A percentile compares a stretch with the other conserved stretches of the same genome.
These are phyloP conservation scores for Galbula dea DNA, from an alignment of 2,113 vertebrate genomes.

Conservation along the genomic window DNA sequence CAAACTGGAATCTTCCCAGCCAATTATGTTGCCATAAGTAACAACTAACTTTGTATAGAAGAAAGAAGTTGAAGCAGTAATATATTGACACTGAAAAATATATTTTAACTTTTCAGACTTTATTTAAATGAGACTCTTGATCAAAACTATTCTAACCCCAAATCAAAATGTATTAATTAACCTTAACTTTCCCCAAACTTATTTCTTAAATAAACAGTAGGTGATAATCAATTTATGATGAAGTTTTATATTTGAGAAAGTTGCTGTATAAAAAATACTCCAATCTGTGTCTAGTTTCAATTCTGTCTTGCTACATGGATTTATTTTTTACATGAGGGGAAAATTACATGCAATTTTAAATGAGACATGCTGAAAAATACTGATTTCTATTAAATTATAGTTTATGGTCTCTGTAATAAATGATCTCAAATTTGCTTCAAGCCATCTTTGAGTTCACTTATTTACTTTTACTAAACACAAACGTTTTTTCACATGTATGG, in stretches of 20 bases:
- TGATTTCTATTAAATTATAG: not conserved
- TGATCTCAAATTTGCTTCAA: not conserved
- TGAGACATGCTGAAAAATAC: not conserved
- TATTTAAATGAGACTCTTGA: not conserved
- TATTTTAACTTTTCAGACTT: not conserved
- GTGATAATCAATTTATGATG: not conserved
- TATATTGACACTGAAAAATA: not conserved
- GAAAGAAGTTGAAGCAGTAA: not conserved
- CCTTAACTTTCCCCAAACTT: not conserved
- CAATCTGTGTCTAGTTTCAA: not conserved
- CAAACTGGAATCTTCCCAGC: slow-evolving; percentile 94
- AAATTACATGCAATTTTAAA: not conserved
- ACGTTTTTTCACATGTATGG: not conserved
- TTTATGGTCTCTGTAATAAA: slow-evolving; percentile 43
- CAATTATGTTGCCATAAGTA: slow-evolving; percentile 85
- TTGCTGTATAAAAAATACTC: not conserved
- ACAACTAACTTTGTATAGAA: slow-evolving; percentile 1
- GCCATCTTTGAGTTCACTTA: not conserved
- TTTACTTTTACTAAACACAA: not conserved
- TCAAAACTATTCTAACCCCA: not conserved
- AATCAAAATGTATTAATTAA: not conserved
- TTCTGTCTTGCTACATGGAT: not conserved
- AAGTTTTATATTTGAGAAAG: not conserved
- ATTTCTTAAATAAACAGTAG: not conserved
- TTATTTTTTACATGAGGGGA: not conserved